A percentile compares a stretch with the other conserved stretches of the same genome.
Evolutionary conservation across 2,888 invertebrate species (phyloP).

Genomic region (Ganaspis brasiliensis): DNA sequence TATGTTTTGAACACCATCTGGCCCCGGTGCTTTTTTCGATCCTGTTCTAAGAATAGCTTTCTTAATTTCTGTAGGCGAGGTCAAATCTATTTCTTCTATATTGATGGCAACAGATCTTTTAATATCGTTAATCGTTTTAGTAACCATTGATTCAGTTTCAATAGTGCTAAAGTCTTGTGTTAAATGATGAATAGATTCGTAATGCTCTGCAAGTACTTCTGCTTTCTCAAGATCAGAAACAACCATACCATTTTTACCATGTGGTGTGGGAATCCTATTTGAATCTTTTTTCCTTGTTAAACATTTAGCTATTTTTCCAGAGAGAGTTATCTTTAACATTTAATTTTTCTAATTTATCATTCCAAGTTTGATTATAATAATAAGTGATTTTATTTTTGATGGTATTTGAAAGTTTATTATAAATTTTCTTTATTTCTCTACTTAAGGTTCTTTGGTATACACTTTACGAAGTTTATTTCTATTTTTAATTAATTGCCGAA

Average conservation of each 20-base stretch:
- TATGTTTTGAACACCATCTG: slow-evolving; percentile 56
- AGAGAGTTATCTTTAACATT: neutral
- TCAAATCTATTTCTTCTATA: too few relatives aligned
- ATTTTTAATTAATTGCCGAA: neutral
- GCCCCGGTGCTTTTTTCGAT: slow-evolving; percentile 55
- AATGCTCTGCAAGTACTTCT: too few relatives aligned
- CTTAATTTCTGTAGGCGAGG: too few relatives aligned
- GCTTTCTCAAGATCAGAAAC: too few relatives aligned
- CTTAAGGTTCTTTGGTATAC: neutral
- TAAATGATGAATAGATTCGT: too few relatives aligned
- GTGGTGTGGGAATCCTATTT: too few relatives aligned
- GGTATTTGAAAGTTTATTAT: neutral
- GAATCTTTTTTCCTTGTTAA: neutral
- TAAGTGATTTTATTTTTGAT: neutral
- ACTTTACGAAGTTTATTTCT: neutral
- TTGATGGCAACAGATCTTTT: too few relatives aligned
- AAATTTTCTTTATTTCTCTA: neutral
- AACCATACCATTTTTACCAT: too few relatives aligned
- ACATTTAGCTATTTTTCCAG: neutral
- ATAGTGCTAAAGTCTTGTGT: too few relatives aligned
- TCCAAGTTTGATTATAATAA: neutral
- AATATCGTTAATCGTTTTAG: too few relatives aligned
- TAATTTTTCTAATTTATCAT: neutral
- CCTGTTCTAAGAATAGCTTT: slow-evolving; percentile 48
- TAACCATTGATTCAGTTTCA: too few relatives aligned